Evolutionary conservation across 2,113 vertebrate genomes (phyloP), one percentile per base, ranked within the genome.

Genomic region (Bubo bubo): DNA sequence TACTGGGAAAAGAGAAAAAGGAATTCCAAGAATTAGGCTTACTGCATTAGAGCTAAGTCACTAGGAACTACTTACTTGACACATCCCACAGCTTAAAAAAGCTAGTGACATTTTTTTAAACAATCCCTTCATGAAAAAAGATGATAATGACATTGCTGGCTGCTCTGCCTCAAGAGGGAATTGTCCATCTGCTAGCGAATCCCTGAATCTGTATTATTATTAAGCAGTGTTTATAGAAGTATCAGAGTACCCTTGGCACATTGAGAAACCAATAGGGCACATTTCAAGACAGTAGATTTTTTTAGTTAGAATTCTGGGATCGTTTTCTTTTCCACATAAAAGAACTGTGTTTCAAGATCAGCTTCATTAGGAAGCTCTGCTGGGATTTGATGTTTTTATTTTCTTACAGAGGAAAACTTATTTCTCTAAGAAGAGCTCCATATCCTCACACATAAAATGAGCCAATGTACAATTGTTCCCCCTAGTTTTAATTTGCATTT

Each of bases 401-500:
- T 94, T 81, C 88, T 89, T 49, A 86, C 53, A 52, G 73, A 81
- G 47, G 49, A 94, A 92, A 93, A 88, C 45, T 82, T 92, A 64
- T 43, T 86, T 90, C 43, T 81, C 26, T 59, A 62, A 92, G 79
- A 95, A 35, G 9, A 90, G 3, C 30, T 52, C 23, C 26, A 68
- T 56, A 39, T 93, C 14, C 19, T 87, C 27, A 62, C 45, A 89
- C 37, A 86, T 87, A 91, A 96, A 95, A 94, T 80, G 16, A 88
- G 34, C n/a, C 91, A 94, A 92, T 70, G 86, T 47, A 80, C 64
- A 80, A 71, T 94, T 77, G 64, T 47, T 92, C 43, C 49, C 62
- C 41, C 55, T 74, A 77, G 62, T 91, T 97, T 93, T 91, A 90
- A 96, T 97, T 96, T 97, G 75, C 56, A 95, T 95, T 83, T 86